Evolutionary conservation across 2,888 invertebrate genomes (phyloP).

Genomic region (Eremobia ochroleuca): DNA sequence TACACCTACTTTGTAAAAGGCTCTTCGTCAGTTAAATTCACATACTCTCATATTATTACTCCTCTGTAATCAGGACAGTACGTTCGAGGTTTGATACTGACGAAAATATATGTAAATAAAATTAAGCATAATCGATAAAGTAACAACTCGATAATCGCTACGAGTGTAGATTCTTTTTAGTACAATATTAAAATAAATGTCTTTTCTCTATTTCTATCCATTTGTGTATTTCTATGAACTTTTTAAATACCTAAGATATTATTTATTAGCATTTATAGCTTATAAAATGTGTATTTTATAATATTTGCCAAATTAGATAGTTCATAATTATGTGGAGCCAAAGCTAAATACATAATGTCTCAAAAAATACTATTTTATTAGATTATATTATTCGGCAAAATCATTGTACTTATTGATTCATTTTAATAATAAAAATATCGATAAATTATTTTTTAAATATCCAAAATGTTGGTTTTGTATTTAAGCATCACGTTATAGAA

Average conservation of each 20-base stretch:
- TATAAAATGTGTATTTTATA: slow-evolving; percentile 52
- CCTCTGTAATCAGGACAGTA: slow-evolving; percentile 70
- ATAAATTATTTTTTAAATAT: slow-evolving; percentile 30
- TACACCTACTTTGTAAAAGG: neutral
- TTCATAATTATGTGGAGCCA: slow-evolving; percentile 50
- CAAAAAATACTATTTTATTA: slow-evolving; percentile 46
- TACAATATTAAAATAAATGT: slow-evolving; percentile 37
- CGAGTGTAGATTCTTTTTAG: slow-evolving; percentile 32
- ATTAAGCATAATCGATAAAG: slow-evolving; percentile 17
- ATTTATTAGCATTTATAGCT: slow-evolving; percentile 56
- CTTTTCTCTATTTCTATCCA: slow-evolving; percentile 25
- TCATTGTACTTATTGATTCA: slow-evolving; percentile 60
- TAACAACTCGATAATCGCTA: slow-evolving; percentile 5
- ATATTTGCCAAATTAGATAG: slow-evolving; percentile 59
- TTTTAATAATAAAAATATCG: slow-evolving; percentile 11
- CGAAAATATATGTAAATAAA: slow-evolving; percentile 30
- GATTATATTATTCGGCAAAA: slow-evolving; percentile 41
- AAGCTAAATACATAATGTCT: slow-evolving; percentile 59
- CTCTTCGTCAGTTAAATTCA: slow-evolving; percentile 66
- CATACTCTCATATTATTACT: slow-evolving; percentile 71
- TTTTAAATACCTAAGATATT: slow-evolving; percentile 39
- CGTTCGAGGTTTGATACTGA: slow-evolving; percentile 66
- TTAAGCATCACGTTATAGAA: slow-evolving; percentile 47
- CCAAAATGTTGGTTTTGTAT: slow-evolving; percentile 18
- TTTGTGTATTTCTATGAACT: slow-evolving; percentile 32